Evolutionary conservation across 2,888 invertebrate genomes (phyloP).

Genomic region (Erebia palarica): DNA sequence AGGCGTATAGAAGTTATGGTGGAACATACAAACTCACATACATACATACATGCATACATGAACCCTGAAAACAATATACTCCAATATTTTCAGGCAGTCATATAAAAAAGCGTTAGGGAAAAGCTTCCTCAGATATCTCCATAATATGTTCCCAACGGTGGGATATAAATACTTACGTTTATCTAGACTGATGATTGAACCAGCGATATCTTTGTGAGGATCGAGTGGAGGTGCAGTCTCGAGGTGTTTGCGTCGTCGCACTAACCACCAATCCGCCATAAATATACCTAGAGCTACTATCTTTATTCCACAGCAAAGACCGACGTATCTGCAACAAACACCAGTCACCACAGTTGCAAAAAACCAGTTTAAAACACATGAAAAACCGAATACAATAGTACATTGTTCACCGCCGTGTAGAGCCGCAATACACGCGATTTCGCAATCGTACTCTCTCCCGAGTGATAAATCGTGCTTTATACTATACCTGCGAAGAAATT

Average conservation of each 20-base stretch:
- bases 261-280: constrained; percentile 94
- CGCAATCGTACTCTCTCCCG: too few relatives aligned
- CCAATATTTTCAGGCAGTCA: too few relatives aligned
- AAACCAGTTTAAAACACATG: not conserved
- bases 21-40: too few relatives aligned
- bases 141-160: not conserved
- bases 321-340: constrained; percentile 86
- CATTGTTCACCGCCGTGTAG: too few relatives aligned
- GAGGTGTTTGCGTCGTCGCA: constrained; percentile 86
- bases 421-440: too few relatives aligned
- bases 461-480: too few relatives aligned
- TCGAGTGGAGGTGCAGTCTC: constrained; percentile 83
- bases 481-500: too few relatives aligned
- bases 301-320: constrained; percentile 94
- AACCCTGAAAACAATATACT: too few relatives aligned
- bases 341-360: not conserved
- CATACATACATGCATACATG: too few relatives aligned
- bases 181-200: constrained; percentile 92
- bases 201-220: constrained; percentile 84
- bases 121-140: not conserved
- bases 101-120: not conserved
- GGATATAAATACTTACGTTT: constrained; percentile 83
- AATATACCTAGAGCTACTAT: constrained; percentile 93
- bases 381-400: too few relatives aligned
- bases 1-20: too few relatives aligned